Percentiles rank a stretch among this genome's conserved stretches.
Conservation (phyloP, 2,113 vertebrate species). For the Ardeotis arabs region DNA sequence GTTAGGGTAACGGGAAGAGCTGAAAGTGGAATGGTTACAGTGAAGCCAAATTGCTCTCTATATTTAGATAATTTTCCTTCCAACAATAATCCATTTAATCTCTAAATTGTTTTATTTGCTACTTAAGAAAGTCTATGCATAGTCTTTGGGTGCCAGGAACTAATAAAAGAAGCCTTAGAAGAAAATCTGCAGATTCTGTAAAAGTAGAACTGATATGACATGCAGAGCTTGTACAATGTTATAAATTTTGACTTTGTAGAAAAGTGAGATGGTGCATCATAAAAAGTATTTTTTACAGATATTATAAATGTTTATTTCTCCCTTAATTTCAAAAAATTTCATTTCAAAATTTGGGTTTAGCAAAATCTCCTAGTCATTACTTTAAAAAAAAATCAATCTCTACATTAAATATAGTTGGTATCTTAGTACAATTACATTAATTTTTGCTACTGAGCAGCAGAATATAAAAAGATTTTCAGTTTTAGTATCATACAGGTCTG, state of each 20-base stretch:
- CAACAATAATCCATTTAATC: conserved; percentile 40
- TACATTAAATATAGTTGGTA: not conserved
- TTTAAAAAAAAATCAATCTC: not conserved
- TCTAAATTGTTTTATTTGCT: conserved; percentile 54
- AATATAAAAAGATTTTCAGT: not conserved
- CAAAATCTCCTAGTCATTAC: not conserved
- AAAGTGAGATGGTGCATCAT: not conserved
- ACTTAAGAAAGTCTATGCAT: conserved; percentile 5
- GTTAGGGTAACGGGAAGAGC: not conserved
- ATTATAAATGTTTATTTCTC: not conserved
- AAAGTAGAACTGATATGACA: not conserved
- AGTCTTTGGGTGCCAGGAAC: conserved; percentile 9
- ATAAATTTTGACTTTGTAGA: not conserved
- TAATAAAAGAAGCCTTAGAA: conserved; percentile 29
- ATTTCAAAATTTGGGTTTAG: not conserved
- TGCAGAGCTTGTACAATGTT: not conserved
- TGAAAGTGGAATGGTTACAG: conserved; percentile 28
- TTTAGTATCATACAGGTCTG: not conserved
- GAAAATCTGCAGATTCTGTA: not conserved
- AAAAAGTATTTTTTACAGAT: not conserved
- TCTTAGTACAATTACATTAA: not conserved
- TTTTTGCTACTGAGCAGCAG: not conserved
- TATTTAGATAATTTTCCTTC: conserved; percentile 14
- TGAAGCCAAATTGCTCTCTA: not conserved
- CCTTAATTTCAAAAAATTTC: not conserved